These are phyloP conservation scores for Sebastes vulpes DNA, from an alignment of 2,797 vertebrate species.

Conservation along the genomic window DNA sequence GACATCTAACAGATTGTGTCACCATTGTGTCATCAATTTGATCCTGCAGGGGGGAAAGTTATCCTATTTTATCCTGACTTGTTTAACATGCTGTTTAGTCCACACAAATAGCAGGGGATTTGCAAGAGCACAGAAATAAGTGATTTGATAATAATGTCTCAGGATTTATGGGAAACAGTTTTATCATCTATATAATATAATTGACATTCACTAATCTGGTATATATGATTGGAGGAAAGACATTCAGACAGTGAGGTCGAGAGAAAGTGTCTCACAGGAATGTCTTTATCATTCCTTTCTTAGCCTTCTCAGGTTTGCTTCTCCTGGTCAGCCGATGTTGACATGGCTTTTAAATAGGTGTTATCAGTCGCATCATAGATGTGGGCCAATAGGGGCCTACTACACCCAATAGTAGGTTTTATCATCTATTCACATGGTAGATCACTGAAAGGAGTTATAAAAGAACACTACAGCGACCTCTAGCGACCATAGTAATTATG, in stretches of 20 bases:
- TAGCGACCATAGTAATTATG: too few species aligned
- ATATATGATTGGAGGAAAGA: not conserved
- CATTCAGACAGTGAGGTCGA: not conserved
- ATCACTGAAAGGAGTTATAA: too few species aligned
- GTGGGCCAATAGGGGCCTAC: not conserved
- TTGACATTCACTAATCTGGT: not conserved
- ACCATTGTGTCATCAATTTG: not conserved
- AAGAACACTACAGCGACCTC: too few species aligned
- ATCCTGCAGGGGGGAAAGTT: not conserved
- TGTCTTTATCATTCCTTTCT: not conserved
- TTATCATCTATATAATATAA: not conserved
- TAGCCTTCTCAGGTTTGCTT: not conserved
- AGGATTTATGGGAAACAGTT: not conserved
- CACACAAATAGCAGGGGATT: not conserved
- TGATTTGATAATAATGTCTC: not conserved
- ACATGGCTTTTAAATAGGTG: not conserved
- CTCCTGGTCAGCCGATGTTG: not conserved
- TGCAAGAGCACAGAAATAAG: not conserved
- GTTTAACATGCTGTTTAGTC: not conserved
- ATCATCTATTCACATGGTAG: too few species aligned
- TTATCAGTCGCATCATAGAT: too few species aligned
- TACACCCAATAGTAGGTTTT: not conserved
- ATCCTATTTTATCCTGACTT: not conserved
- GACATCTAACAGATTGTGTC: not conserved
- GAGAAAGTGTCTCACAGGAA: not conserved